Conservation (phyloP, 1,140 invertebrate genomes). For the Aethina tumida region DNA sequence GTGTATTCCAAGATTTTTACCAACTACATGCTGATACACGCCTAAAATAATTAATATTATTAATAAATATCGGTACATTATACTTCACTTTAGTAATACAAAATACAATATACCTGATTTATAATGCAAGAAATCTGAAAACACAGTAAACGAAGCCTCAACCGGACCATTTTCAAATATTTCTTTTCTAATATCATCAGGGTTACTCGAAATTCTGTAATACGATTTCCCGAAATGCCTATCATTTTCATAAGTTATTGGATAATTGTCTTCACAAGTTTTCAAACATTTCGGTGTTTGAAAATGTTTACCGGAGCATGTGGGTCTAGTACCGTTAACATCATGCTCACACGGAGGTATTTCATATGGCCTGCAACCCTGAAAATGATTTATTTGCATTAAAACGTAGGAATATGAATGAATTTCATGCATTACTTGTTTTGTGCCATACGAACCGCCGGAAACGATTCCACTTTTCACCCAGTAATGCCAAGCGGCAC, state of each 20-base stretch:
- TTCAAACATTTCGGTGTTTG: slow-evolving; percentile 68
- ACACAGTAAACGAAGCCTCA: slow-evolving; percentile 83
- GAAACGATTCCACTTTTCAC: slow-evolving; percentile 42
- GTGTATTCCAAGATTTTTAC: slow-evolving; percentile 72
- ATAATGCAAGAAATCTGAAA: slow-evolving; percentile 76
- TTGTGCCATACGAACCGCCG: slow-evolving; percentile 68
- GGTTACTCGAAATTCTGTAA: slow-evolving; percentile 56
- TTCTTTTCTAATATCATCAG: slow-evolving; percentile 68
- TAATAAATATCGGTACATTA: too few relatives aligned
- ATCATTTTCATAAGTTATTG: slow-evolving; percentile 60
- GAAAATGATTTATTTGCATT: slow-evolving; percentile 5
- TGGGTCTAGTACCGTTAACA: slow-evolving; percentile 59
- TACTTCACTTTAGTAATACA: too few relatives aligned
- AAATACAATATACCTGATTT: slow-evolving; percentile 61
- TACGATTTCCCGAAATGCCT: slow-evolving; percentile 63
- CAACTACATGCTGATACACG: slow-evolving; percentile 75
- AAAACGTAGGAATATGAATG: not conserved
- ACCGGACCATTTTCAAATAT: slow-evolving; percentile 82
- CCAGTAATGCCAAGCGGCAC: slow-evolving; percentile 51
- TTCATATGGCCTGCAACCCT: slow-evolving; percentile 76
- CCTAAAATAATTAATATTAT: slow-evolving; percentile 52
- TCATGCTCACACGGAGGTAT: slow-evolving; percentile 85
- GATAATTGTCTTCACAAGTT: slow-evolving; percentile 59
- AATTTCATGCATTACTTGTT: slow-evolving; percentile 41
- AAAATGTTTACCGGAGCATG: slow-evolving; percentile 51